Percentiles rank a stretch among this genome's conserved stretches.
Evolutionary conservation across 2,888 invertebrate genomes (phyloP).

Genomic region (Drosophila affinis): DNA sequence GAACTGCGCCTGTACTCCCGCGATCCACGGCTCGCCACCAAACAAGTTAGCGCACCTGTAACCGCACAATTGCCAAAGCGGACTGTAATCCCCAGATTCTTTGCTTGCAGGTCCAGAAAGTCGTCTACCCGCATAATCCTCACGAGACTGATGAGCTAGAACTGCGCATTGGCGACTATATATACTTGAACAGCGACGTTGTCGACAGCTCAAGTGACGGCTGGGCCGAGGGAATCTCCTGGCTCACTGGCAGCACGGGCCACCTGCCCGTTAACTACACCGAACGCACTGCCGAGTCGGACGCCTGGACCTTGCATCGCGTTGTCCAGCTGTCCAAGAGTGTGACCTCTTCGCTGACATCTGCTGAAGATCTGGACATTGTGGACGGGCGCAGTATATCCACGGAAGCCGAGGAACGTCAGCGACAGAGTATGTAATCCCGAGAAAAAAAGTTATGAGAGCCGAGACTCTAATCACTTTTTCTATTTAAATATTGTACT

Average conservation of each 20-base stretch:
- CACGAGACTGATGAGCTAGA: constrained; percentile 93
- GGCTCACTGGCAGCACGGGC: constrained; percentile 87
- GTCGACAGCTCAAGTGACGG: constrained; percentile 91
- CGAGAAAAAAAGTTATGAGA: background rate
- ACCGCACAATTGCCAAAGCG: background rate
- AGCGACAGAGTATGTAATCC: constrained; percentile 70
- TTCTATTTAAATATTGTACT: background rate
- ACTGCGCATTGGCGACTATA: constrained; percentile 92
- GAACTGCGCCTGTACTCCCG: constrained; percentile 94
- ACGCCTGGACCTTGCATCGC: constrained; percentile 95
- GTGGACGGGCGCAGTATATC: constrained; percentile 82
- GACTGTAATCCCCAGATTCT: background rate
- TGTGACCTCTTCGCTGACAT: constrained; percentile 82
- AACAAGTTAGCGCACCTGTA: constrained; percentile 85
- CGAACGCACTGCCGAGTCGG: constrained; percentile 92
- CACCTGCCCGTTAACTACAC: constrained; percentile 93
- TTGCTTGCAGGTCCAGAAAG: constrained; percentile 87
- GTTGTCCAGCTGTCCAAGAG: constrained; percentile 86
- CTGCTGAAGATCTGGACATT: constrained; percentile 82
- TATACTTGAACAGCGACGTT: constrained; percentile 91
- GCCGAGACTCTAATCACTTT: background rate
- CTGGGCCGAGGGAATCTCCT: constrained; percentile 90
- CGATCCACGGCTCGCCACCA: constrained; percentile 90
- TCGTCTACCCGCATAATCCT: constrained; percentile 90
- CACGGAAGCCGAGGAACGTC: constrained; percentile 79